These are phyloP conservation scores for Synodontis membranacea DNA, from an alignment of 2,113 vertebrate species.

Conservation along the genomic window DNA sequence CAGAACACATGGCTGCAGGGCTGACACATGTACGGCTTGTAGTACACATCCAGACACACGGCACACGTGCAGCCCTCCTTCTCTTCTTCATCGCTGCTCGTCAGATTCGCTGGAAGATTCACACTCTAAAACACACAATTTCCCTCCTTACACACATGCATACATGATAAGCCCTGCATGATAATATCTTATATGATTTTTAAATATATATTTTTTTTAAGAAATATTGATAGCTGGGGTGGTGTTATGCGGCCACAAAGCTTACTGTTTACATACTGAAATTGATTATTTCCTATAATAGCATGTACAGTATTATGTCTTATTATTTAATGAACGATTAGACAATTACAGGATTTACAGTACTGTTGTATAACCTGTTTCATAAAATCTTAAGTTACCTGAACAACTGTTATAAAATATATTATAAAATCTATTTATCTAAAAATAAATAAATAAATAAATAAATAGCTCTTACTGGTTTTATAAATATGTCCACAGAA, in stretches of 20 bases:
- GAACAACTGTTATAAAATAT: too few species aligned
- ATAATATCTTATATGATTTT: too few species aligned
- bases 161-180: neutral
- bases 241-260: neutral
- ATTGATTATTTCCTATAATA: neutral
- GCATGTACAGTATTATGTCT: neutral
- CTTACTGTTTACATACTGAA: too few species aligned
- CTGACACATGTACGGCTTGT: slow-evolving; percentile 88
- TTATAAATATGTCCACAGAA: neutral
- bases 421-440: too few species aligned
- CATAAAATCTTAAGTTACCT: neutral
- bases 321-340: neutral
- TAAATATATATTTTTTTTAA: too few species aligned
- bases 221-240: neutral
- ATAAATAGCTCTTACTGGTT: too few species aligned
- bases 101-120: neutral
- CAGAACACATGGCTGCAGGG: slow-evolving; percentile 92
- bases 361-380: neutral
- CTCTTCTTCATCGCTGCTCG: slow-evolving; percentile 60
- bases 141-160: too few species aligned
- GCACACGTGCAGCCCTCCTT: slow-evolving; percentile 85
- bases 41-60: slow-evolving; percentile 90
- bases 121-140: slow-evolving; percentile 46
- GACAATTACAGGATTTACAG: neutral
- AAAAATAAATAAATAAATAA: neutral